Conservation (phyloP, 2,797 vertebrate species). For the Lophotriccus pileatus region DNA sequence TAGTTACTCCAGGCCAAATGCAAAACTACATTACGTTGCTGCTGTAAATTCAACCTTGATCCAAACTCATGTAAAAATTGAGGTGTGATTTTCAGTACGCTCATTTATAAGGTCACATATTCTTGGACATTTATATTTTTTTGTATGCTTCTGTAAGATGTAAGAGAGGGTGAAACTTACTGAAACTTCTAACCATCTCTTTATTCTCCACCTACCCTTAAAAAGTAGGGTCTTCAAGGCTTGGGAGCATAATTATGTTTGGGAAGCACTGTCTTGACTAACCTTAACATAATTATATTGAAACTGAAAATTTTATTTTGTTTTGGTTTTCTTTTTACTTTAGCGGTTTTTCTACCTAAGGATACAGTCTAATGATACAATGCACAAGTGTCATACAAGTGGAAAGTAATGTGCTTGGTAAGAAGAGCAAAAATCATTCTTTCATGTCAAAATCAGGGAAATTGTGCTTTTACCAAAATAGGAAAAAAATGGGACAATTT, state of each 20-base stretch:
- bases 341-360: background rate
- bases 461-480: background rate
- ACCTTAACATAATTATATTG: background rate
- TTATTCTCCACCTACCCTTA: background rate
- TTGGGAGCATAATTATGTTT: background rate
- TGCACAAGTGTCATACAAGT: background rate
- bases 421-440: background rate
- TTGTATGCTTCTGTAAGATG: background rate
- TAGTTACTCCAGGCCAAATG: background rate
- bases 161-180: background rate
- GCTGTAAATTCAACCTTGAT: background rate
- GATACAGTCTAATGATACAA: background rate
- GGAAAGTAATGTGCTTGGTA: background rate
- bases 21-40: background rate
- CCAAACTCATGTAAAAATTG: background rate
- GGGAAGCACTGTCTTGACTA: background rate
- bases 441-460: background rate
- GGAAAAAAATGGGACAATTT: background rate
- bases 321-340: background rate
- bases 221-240: background rate
- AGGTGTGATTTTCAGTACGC: background rate
- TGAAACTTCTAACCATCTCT: background rate
- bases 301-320: background rate
- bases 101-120: background rate
- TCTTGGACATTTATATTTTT: background rate